Conservation (phyloP, 2,888 invertebrate genomes). For the Leucozona laternaria region DNA sequence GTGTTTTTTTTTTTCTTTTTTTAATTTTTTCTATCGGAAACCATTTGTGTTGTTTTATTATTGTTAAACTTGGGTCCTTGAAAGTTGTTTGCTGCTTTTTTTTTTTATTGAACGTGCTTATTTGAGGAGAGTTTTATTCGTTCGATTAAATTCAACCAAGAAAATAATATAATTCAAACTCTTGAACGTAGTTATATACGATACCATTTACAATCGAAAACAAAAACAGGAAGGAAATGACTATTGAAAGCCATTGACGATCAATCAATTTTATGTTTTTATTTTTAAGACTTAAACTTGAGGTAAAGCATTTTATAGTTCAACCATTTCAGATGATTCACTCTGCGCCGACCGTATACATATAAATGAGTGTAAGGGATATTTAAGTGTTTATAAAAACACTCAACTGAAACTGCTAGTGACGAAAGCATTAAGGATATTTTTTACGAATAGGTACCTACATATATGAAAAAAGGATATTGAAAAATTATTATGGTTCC, state of each 20-base stretch:
- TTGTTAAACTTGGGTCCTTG: not conserved
- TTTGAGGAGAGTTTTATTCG: not conserved
- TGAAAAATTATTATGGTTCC: not conserved
- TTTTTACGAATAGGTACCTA: not conserved
- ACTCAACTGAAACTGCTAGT: not conserved
- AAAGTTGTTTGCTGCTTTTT: not conserved
- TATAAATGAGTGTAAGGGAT: not conserved
- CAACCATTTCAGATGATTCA: not conserved
- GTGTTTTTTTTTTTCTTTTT: not conserved
- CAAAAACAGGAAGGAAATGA: not conserved
- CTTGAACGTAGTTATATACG: not conserved
- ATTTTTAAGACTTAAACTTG: not conserved
- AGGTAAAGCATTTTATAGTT: not conserved
- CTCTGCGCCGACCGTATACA: not conserved
- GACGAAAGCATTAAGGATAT: not conserved
- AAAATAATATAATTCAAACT: not conserved
- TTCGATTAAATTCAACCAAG: not conserved
- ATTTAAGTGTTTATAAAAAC: not conserved
- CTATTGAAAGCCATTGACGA: conserved; percentile 1
- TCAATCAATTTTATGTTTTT: conserved; percentile 52
- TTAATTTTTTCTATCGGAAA: not conserved
- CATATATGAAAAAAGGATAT: not conserved
- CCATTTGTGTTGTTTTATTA: not conserved
- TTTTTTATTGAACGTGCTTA: not conserved
- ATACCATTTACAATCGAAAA: not conserved